Conservation (phyloP, 2,113 vertebrate genomes). For the Oryzias melastigma region DNA sequence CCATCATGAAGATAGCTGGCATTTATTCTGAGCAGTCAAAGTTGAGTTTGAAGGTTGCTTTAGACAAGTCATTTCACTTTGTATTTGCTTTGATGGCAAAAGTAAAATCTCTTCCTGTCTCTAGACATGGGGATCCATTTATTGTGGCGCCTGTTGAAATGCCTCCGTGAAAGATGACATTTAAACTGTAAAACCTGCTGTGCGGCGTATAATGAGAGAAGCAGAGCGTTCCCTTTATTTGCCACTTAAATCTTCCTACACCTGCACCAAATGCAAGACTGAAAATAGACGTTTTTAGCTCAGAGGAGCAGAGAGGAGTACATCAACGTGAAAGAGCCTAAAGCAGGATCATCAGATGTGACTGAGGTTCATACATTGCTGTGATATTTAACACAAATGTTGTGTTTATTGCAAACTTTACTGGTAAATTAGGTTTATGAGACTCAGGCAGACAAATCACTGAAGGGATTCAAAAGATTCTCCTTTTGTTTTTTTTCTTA, state of each 20-base stretch:
- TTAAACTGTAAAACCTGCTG: neutral
- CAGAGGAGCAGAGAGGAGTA: neutral
- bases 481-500: neutral
- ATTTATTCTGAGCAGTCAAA: slow-evolving; percentile 14
- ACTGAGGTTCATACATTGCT: too few species aligned
- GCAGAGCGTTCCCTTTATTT: neutral
- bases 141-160: neutral
- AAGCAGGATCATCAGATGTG: neutral
- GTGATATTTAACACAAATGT: too few species aligned
- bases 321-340: neutral
- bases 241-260: neutral
- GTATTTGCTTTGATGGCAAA: neutral
- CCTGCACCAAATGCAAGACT: neutral
- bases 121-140: neutral
- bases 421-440: too few species aligned
- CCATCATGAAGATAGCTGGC: neutral
- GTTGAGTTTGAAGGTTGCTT: neutral
- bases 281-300: neutral
- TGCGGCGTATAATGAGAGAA: neutral
- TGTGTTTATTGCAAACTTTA: too few species aligned
- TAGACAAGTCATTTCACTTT: neutral
- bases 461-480: too few species aligned
- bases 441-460: too few species aligned
- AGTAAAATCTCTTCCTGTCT: neutral
- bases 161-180: neutral